A percentile compares a stretch with the other conserved stretches of the same genome.
Evolutionary conservation across 2,888 invertebrate species (phyloP).

Genomic region (Chymomyza caudatula): DNA sequence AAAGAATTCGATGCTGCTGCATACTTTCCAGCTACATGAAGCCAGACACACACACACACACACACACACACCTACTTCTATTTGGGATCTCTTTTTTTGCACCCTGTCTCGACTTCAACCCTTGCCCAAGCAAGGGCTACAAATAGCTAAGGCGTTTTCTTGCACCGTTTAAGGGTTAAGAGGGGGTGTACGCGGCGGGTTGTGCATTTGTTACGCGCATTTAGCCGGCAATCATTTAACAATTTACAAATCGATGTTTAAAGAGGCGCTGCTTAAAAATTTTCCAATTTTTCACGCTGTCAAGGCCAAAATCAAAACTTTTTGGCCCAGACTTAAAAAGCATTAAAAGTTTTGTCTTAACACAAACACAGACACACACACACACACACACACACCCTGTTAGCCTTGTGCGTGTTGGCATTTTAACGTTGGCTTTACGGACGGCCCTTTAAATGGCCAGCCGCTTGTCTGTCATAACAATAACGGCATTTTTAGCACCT

Average conservation of each 20-base stretch:
- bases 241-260: conserved; percentile 77
- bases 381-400: conserved; percentile 38
- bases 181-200: not conserved
- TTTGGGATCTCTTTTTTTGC: conserved; percentile 13
- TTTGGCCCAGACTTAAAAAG: conserved; percentile 12
- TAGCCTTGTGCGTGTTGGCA: conserved; percentile 22
- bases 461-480: conserved; percentile 63
- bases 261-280: conserved; percentile 62
- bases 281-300: conserved; percentile 20
- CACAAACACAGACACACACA: conserved; percentile 43
- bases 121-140: not conserved
- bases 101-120: not conserved
- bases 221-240: conserved; percentile 74
- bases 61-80: conserved; percentile 8
- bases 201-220: conserved; percentile 66
- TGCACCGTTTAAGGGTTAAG: conserved; percentile 10
- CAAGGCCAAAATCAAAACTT: conserved; percentile 40
- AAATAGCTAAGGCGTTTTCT: not conserved
- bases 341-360: conserved; percentile 7
- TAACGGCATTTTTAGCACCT: conserved; percentile 73
- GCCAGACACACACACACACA: conserved; percentile 19
- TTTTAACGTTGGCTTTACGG: conserved; percentile 12
- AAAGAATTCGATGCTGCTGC: conserved; percentile 53
- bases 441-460: conserved; percentile 36
- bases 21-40: conserved; percentile 23